Base-by-base conservation (phyloP, 2,797 vertebrate genomes). In the Esox lucius region DNA sequence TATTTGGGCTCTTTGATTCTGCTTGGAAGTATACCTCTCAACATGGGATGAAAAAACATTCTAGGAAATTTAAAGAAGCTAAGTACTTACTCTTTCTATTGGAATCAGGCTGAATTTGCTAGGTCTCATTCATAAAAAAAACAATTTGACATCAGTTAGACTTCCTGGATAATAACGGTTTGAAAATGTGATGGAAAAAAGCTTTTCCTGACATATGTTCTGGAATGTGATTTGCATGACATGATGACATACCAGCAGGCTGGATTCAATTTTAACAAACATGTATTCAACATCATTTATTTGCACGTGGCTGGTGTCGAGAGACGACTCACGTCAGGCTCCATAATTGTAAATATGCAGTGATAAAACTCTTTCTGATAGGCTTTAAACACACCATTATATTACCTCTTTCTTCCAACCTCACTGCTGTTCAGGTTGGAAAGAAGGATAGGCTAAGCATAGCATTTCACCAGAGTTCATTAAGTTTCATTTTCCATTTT, bases 401-500 rank as follows among this genome's bases (percentile, higher is more conserved):
- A 76, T 78, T 69, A 81, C 39, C 22, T 24, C 56, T 75, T 72
- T 80, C 33, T 71, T 69, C 42, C 70, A 71, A 74, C 74, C 75
- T 79, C 65, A 49, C n/a, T 81, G 76, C 69, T 74, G 77, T 80
- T 80, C 79, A 76, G 74, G 75, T 62, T 81, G 75, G 53, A 85
- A 76, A 73, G 76, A 84, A 75, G 70, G 75, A 56, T 7, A 56
- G 53, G 7, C 53, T 8, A 24, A 24, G 56, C 9, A 11, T 84
- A 83, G 72, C 81, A 88, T 87, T 89, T 82, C 81, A 86, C 78
- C 83, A 77, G 87, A 91, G 89, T 93, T 93, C 90, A 94, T 93
- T 92, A 93, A 88, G 86, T 92, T 91, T 91, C 86, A 91, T 91
- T 92, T 91, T 89, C 88, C 87, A 88, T 91, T 90, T 92, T 87